Conservation (phyloP, 2,113 vertebrate species). For the Laterallus jamaicensis region DNA sequence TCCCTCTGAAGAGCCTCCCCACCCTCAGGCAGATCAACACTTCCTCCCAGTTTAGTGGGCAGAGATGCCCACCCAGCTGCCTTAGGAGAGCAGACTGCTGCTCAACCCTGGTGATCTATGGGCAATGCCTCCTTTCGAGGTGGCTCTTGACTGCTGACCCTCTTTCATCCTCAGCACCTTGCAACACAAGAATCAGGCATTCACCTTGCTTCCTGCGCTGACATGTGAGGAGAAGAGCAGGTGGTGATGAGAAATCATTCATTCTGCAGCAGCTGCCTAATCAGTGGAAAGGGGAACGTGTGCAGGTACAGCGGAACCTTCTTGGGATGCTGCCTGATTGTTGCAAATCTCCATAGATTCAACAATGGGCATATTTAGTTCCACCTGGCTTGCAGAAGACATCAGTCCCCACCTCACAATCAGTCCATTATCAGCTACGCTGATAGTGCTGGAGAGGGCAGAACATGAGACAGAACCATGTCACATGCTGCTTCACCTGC, state of each 20-base stretch:
- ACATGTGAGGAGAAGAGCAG: not conserved
- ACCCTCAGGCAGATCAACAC: too few relatives aligned
- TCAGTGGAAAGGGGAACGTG: not conserved
- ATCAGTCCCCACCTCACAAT: not conserved
- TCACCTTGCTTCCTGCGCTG: not conserved
- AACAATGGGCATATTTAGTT: not conserved
- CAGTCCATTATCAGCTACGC: not conserved
- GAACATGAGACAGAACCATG: not conserved
- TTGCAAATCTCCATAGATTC: rapidly evolving
- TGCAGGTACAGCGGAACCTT: rapidly evolving
- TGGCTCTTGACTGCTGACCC: not conserved
- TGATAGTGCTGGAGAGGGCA: not conserved
- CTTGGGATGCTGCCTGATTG: not conserved
- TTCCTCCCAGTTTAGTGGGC: too few relatives aligned
- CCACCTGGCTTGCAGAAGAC: not conserved
- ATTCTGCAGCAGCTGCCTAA: not conserved
- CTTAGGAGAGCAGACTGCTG: not conserved
- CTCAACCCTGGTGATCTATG: rapidly evolving
- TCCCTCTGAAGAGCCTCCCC: too few relatives aligned
- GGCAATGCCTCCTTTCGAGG: not conserved
- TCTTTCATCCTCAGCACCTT: not conserved
- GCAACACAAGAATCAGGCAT: not conserved
- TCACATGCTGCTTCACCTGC: rapidly evolving
- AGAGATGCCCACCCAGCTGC: not conserved
- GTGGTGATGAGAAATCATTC: not conserved